Evolutionary conservation across 2,113 vertebrate genomes (phyloP), one percentile per base, ranked within the genome.

Genomic region (Rutilus rutilus): DNA sequence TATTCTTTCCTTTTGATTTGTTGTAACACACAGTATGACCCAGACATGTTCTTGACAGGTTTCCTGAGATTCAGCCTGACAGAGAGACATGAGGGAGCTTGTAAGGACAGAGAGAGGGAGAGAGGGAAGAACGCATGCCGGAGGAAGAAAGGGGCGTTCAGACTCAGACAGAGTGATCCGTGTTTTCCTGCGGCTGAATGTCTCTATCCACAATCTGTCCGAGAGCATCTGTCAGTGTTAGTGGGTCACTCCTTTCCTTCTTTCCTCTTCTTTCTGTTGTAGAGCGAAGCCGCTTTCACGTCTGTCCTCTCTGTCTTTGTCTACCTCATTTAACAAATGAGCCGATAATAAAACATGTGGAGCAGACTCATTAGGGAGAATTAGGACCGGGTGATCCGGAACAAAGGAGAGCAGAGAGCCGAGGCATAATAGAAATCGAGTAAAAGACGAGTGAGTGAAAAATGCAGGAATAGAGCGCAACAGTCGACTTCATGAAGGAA

Each of bases 141-240:
- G 6, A 15, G 23, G 77, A 47, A 69, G 76, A 10, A 39, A 64
- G 42, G 54, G 54, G 45, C 14, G 52, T 42, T 27, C 36, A 30
- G 45, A 39, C 25, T 42, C 36, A 21, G 19, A 39, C 25, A 47
- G 57, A 76, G 42, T 25, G 80, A 33, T 59, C 33, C 4, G 25
- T 83, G 74, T 14, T 23, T 54, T 52, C 85, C 75, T 17, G 67
- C 17, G 62, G 78, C 54, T 30, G 45, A 54, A 47, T 60, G 10
- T 30, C 77, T 87, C 59, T 54, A 42, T 78, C 78, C 78, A 39
- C 79, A 85, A 74, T 30, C 85, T 90, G 87, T 90, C 91, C 81
- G 42, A 69, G 45, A n/a, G n/a, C 74, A 88, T 90, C 81, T 86
- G 76, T 90, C 91, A 87, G 60, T 54, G 45, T 82, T 50, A 62